phyloP scores from a whole-genome alignment of 2,888 invertebrate species.

The Drosophila suboccidentalis region DNA sequence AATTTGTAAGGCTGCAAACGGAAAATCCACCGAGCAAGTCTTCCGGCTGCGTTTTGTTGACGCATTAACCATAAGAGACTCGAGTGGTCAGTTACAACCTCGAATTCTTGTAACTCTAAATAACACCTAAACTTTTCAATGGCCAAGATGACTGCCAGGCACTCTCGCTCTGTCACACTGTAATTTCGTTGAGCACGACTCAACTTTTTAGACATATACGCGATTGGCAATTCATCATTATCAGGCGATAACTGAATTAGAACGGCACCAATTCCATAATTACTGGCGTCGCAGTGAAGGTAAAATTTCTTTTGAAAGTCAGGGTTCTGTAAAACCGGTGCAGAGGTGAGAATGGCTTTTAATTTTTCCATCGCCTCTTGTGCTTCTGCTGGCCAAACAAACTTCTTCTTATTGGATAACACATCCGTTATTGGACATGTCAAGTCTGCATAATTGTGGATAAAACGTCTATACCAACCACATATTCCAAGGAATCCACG shows the following conservation, averaged over 20 bases:
- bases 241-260: conserved; percentile 4
- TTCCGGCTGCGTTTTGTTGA: too few relatives aligned
- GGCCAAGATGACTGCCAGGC: too few relatives aligned
- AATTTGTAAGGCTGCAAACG: conserved; percentile 8
- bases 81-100: too few relatives aligned
- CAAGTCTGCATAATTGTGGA: conserved; percentile 3
- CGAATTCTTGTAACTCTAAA: too few relatives aligned
- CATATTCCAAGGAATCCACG: conserved; percentile 1
- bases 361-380: conserved; percentile 7
- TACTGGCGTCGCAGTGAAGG: conserved; percentile 9
- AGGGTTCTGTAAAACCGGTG: conserved; percentile 3
- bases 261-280: conserved; percentile 10
- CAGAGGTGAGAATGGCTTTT: conserved; percentile 5
- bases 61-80: too few relatives aligned
- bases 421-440: conserved; percentile 8
- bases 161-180: too few relatives aligned
- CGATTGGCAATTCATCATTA: neutral
- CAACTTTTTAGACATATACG: conserved; percentile 11
- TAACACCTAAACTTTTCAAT: too few relatives aligned
- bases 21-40: too few relatives aligned
- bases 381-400: conserved; percentile 1
- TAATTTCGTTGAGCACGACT: neutral
- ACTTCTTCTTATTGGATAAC: neutral
- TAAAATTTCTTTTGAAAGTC: conserved; percentile 14
- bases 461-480: conserved; percentile 15